A percentile compares a stretch with the other conserved stretches of the same genome.
phyloP scores from a whole-genome alignment of 2,888 invertebrate genomes.

The Plagiodera versicolora region DNA sequence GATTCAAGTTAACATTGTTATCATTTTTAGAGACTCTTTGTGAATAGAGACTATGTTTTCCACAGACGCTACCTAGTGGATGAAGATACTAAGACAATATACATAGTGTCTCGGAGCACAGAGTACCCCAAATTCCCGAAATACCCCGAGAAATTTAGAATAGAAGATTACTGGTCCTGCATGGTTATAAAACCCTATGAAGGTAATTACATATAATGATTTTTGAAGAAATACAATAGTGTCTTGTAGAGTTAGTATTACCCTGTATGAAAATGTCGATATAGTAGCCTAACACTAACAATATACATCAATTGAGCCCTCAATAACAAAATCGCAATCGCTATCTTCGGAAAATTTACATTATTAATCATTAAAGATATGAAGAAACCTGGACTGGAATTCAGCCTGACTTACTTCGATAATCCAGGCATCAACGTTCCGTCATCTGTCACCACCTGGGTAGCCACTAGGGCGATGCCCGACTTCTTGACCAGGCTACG shows the following conservation, averaged over 20 bases:
- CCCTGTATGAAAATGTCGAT: too few species aligned
- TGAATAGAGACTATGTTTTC: slow-evolving; percentile 86
- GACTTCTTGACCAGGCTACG: slow-evolving; percentile 73
- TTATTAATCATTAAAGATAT: too few species aligned
- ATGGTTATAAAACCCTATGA: slow-evolving; percentile 79
- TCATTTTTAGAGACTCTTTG: slow-evolving; percentile 69
- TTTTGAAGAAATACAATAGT: too few species aligned
- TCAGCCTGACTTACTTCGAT: slow-evolving; percentile 84
- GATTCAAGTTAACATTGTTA: too few species aligned
- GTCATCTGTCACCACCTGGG: slow-evolving; percentile 73
- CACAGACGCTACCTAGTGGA: slow-evolving; percentile 69
- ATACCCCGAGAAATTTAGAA: slow-evolving; percentile 69
- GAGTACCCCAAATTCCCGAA: slow-evolving; percentile 71
- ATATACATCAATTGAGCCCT: too few species aligned
- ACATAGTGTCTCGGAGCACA: slow-evolving; percentile 70
- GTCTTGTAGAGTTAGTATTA: too few species aligned
- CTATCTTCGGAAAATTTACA: too few species aligned
- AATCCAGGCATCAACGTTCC: slow-evolving; percentile 82
- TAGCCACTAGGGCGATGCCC: slow-evolving; percentile 73
- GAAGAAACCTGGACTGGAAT: slow-evolving; percentile 72
- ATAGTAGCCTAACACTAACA: too few species aligned
- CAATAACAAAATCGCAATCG: too few species aligned
- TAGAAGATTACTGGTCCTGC: slow-evolving; percentile 81
- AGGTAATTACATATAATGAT: not conserved
- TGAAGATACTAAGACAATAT: slow-evolving; percentile 60